Base-by-base conservation (phyloP, 1,140 invertebrate species). In the Lysiphlebus fabarum region DNA sequence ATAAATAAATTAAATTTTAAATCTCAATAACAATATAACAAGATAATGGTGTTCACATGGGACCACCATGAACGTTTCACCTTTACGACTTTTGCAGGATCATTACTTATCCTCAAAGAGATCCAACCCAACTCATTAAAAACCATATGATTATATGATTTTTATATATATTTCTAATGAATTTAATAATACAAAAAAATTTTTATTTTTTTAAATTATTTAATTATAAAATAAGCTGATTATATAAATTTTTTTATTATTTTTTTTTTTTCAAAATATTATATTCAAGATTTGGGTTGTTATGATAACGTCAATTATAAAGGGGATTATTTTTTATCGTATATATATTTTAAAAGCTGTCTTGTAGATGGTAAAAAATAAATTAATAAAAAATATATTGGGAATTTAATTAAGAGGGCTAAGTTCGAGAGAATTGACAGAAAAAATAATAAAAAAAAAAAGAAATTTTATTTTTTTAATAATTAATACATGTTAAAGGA, bases 401-500 rank as follows among this genome's bases (percentile, higher is more conserved):
- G 43, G 37, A 40, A 61, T 50, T 62, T 57, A 64, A 61, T 65
- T 62, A 58, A 60, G 56, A 45, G 61, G 54, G 40, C 60, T 59
- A 62, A 65, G 57, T 62, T 65, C 57, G 62, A 62, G 56, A 26
- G 17, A 26, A 4, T n/a, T 26, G 17, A 26, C 17, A 26, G 3
- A 4, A n/a, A 11, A 47, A 43, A 53, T 47, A 59, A 40, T 40
- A 47, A 7, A 47, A 7, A 53, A 38, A 53, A 10, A 53, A 10
- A 40, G 12, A 38, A 10, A 53, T 33, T 12, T 37, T 38, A 34
- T 38, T 33, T 14, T 38, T 33, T 40, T 1, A 12, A 40, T 26
- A 26, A 26, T 26, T 26, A 26, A 26, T 1, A 26, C 4, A 26
- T 26, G 17, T 26, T 26, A 26, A 4, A 26, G 17, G 17, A 26